These are phyloP conservation scores for Erebia aethiops DNA, from an alignment of 2,888 invertebrate genomes.

Conservation along the genomic window DNA sequence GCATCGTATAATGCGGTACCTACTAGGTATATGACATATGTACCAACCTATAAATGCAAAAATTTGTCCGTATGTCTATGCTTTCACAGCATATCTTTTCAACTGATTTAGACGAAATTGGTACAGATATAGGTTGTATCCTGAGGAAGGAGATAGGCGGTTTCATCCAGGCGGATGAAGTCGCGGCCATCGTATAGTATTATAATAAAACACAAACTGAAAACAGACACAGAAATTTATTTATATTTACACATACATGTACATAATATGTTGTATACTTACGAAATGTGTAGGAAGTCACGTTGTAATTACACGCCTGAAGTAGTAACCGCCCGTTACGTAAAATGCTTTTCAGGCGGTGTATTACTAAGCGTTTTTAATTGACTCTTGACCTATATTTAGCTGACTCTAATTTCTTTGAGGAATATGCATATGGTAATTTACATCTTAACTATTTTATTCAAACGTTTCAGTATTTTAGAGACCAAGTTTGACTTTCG, in stretches of 20 bases:
- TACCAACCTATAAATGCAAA: no score
- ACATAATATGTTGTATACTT: not conserved
- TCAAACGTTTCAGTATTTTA: not conserved
- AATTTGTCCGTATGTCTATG: no score
- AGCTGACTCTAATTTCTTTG: conserved; percentile 8
- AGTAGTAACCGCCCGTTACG: conserved; percentile 20
- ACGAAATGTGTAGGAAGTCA: not conserved
- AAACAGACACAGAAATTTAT: not conserved
- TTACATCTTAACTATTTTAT: conserved; percentile 15
- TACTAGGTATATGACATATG: no score
- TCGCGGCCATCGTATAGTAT: no score
- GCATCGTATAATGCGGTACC: not conserved
- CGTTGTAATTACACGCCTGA: conserved; percentile 19
- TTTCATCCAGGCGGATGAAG: no score
- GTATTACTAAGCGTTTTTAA: conserved; percentile 11
- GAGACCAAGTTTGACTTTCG: not conserved
- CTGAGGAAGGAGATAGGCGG: no score
- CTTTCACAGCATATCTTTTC: no score
- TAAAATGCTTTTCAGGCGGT: conserved; percentile 16
- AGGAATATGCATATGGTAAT: conserved; percentile 6
- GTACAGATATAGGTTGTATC: no score
- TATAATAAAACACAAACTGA: not conserved
- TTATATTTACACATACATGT: not conserved
- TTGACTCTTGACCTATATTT: conserved; percentile 20
- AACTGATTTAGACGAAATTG: no score